A percentile compares a stretch with the other conserved stretches of the same genome.
These are phyloP conservation scores for Luidia sarsii DNA, from an alignment of 53 echinoderm and acorn worm genomes.

Conservation along the genomic window DNA sequence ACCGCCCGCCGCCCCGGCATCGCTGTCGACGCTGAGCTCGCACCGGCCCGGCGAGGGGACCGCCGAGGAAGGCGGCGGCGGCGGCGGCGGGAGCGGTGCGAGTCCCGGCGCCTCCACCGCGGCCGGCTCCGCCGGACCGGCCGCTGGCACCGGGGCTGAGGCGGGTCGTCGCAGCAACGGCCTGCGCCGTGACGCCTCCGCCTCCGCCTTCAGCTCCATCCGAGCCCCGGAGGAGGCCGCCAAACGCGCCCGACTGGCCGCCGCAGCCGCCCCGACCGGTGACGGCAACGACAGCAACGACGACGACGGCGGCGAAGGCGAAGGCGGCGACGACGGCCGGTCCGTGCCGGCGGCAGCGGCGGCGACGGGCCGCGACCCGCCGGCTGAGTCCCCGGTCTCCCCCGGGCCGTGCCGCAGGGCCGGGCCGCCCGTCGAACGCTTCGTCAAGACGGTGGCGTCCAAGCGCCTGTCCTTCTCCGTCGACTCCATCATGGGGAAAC, in stretches of 20 bases:
- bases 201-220: slow-evolving; percentile 25
- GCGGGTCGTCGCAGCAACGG: slow-evolving; percentile 5
- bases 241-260: too few relatives aligned
- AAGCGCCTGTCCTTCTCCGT: slow-evolving; percentile 54
- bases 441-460: slow-evolving; percentile 6
- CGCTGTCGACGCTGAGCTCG: slow-evolving; percentile 27
- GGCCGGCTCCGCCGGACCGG: neutral
- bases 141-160: neutral
- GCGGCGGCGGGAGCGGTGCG: neutral
- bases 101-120: neutral
- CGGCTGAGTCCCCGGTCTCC: neutral
- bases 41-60: neutral
- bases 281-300: slow-evolving; percentile 32
- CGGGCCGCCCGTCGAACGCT: slow-evolving; percentile 4
- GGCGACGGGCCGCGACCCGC: neutral
- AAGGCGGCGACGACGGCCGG: neutral
- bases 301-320: slow-evolving; percentile 13
- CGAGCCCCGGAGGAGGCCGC: neutral
- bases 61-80: neutral
- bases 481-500: slow-evolving; percentile 54
- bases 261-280: neutral
- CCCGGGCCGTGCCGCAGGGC: neutral
- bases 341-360: too few relatives aligned
- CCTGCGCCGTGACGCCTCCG: slow-evolving; percentile 9
- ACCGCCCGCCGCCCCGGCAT: slow-evolving; percentile 9